Evolutionary conservation across 2,797 vertebrate genomes (phyloP).

Genomic region (Arnoldichthys spilopterus): DNA sequence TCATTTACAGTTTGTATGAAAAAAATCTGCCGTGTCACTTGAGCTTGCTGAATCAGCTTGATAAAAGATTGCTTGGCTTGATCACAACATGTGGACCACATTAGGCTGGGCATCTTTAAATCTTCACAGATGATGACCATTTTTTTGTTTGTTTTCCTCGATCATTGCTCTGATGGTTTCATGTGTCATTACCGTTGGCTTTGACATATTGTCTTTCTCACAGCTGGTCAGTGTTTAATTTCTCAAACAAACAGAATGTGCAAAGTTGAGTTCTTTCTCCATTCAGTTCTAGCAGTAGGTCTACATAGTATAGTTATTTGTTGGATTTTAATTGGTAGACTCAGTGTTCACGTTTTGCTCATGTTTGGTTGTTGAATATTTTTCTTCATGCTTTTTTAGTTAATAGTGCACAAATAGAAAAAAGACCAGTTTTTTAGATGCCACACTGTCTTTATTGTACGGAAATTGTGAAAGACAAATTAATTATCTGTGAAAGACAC

Average conservation of each 20-base stretch:
- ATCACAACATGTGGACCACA: not conserved
- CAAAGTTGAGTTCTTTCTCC: not conserved
- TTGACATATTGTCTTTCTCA: not conserved
- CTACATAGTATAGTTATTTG: not conserved
- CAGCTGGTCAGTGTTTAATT: not conserved
- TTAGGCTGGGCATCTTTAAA: not conserved
- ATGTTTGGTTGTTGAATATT: not conserved
- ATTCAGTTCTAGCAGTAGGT: not conserved
- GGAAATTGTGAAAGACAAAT: too few relatives aligned
- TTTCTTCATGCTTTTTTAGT: too few relatives aligned
- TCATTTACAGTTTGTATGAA: slow-evolving; percentile 4
- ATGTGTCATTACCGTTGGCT: not conserved
- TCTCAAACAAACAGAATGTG: not conserved
- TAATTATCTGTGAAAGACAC: too few relatives aligned
- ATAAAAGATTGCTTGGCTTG: not conserved
- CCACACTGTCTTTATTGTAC: too few relatives aligned
- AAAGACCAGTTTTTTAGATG: too few relatives aligned
- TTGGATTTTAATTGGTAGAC: not conserved
- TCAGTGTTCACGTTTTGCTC: not conserved
- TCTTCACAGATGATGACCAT: not conserved
- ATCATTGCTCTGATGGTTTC: not conserved
- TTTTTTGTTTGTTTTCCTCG: not conserved
- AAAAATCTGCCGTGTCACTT: not conserved
- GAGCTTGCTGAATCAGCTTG: not conserved
- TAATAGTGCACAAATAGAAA: too few relatives aligned